Conservation (phyloP, 2,888 invertebrate species). For the Ormyrus labotus region DNA sequence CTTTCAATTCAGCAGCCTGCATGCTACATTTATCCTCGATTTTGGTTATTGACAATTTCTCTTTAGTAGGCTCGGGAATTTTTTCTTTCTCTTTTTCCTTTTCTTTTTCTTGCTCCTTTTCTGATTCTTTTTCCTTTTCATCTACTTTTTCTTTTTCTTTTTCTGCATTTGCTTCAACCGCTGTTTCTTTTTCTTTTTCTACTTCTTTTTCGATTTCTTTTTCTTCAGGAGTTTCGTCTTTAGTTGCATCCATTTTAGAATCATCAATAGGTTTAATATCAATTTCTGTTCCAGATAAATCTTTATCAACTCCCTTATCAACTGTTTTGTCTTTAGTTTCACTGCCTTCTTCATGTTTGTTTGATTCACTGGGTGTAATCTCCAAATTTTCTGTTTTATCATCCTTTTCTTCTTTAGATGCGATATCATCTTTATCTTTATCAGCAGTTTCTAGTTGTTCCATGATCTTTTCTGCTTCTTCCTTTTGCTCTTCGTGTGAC, state of each 20-base stretch:
- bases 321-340: constrained; percentile 54
- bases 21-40: constrained; percentile 76
- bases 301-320: constrained; percentile 56
- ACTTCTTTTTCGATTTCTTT: constrained; percentile 53
- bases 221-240: constrained; percentile 48
- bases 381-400: constrained; percentile 59
- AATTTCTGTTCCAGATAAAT: constrained; percentile 20
- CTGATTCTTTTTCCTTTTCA: constrained; percentile 50
- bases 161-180: constrained; percentile 56
- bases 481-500: constrained; percentile 58
- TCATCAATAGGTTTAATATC: constrained; percentile 14
- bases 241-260: constrained; percentile 5
- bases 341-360: constrained; percentile 56
- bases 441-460: constrained; percentile 33
- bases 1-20: constrained; percentile 83
- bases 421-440: constrained; percentile 56
- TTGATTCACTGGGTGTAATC: constrained; percentile 42
- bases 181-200: constrained; percentile 31
- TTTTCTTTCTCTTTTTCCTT: constrained; percentile 56
- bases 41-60: constrained; percentile 59
- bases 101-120: constrained; percentile 56
- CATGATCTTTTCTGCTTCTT: constrained; percentile 25
- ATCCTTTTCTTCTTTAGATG: constrained; percentile 57
- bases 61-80: constrained; percentile 41
- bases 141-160: constrained; percentile 60